A percentile compares a stretch with the other conserved stretches of the same genome.
phyloP scores from a whole-genome alignment of 2,797 vertebrate species.

The Spondyliosoma cantharus region DNA sequence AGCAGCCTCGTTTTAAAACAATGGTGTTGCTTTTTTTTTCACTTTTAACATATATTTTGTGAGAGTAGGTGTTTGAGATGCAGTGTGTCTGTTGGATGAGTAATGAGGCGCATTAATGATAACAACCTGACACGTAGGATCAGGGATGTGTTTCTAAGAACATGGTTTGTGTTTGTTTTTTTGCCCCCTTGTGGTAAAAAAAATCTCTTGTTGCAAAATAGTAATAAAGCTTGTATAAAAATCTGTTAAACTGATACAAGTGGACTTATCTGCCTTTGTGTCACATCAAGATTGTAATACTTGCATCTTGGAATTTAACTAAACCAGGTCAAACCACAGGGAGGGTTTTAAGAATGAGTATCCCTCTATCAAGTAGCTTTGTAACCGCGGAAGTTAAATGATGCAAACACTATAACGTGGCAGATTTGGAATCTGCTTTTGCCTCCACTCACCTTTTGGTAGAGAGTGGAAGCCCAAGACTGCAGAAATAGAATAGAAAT shows the following conservation, averaged over 20 bases:
- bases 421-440: not conserved
- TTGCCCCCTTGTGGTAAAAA: too few species aligned
- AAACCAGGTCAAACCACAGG: not conserved
- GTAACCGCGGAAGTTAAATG: not conserved
- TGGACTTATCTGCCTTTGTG: not conserved
- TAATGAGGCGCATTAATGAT: not conserved
- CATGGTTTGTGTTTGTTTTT: not conserved
- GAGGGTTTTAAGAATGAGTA: not conserved
- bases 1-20: not conserved
- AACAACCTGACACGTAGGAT: not conserved
- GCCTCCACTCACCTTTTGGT: not conserved
- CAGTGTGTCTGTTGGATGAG: not conserved
- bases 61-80: too few species aligned
- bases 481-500: constrained; percentile 23
- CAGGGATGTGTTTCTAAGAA: not conserved
- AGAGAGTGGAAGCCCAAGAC: not conserved
- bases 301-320: not conserved
- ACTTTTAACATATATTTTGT: not conserved
- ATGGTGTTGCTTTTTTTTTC: not conserved
- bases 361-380: not conserved
- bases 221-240: too few species aligned
- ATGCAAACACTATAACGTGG: not conserved
- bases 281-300: not conserved
- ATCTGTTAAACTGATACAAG: not conserved
- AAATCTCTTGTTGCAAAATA: not conserved